These are phyloP conservation scores for Conops quadrifasciatus DNA, from an alignment of 2,888 invertebrate genomes.

Conservation along the genomic window DNA sequence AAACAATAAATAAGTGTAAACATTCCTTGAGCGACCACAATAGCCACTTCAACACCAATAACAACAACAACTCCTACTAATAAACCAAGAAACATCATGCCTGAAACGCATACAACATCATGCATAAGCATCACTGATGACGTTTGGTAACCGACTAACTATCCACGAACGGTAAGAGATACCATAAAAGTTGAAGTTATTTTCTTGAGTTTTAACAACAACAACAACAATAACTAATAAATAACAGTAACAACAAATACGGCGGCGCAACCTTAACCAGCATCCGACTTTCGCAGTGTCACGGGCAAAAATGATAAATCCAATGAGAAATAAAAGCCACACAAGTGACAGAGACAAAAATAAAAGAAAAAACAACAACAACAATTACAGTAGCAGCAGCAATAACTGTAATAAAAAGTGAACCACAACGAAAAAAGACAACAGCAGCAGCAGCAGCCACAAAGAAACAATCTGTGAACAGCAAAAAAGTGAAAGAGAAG, in stretches of 20 bases:
- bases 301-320: neutral
- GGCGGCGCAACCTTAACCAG: slow-evolving; percentile 15
- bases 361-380: neutral
- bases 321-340: slow-evolving; percentile 7
- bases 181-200: slow-evolving; percentile 32
- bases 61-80: neutral
- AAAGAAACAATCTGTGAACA: neutral
- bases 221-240: neutral
- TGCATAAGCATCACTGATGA: slow-evolving; percentile 5
- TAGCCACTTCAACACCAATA: neutral
- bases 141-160: neutral
- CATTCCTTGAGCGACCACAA: too few species aligned
- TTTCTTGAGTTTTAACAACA: slow-evolving; percentile 23
- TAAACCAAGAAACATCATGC: slow-evolving; percentile 6
- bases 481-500: slow-evolving; percentile 1
- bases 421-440: neutral
- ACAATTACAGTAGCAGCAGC: neutral
- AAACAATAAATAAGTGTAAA: neutral
- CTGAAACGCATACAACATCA: neutral
- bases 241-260: slow-evolving; percentile 14
- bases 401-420: neutral
- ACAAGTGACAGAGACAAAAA: neutral
- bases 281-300: slow-evolving; percentile 26
- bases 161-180: slow-evolving; percentile 20
- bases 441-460: neutral